phyloP scores from a whole-genome alignment of 2,797 vertebrate species.

The Taenioides sp. region DNA sequence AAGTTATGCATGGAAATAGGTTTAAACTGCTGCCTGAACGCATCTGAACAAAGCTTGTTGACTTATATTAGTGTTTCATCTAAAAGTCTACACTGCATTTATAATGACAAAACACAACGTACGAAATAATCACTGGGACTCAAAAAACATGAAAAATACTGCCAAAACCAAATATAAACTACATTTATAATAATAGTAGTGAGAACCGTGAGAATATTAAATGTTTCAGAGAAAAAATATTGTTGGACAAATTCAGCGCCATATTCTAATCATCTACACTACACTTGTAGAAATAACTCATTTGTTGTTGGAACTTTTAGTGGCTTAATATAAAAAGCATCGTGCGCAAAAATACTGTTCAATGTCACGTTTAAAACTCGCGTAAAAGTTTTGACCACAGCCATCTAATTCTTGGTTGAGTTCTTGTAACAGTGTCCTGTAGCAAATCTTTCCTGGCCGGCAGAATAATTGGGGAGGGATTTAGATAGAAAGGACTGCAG shows the following conservation, averaged over 20 bases:
- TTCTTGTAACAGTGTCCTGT: constrained; percentile 65
- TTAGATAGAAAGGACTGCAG: constrained; percentile 71
- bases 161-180: background rate
- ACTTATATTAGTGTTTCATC: background rate
- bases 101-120: background rate
- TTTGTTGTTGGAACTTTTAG: constrained; percentile 1
- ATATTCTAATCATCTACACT: background rate
- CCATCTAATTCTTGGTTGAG: constrained; percentile 27
- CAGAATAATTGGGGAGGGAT: constrained; percentile 71
- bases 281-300: background rate
- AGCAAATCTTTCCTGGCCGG: constrained; percentile 51
- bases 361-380: background rate
- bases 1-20: constrained; percentile 26
- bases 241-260: background rate
- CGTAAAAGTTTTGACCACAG: background rate
- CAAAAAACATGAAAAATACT: background rate
- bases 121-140: background rate
- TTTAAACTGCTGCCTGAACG: constrained; percentile 21
- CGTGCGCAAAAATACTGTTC: background rate
- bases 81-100: background rate
- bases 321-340: no score
- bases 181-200: background rate
- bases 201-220: background rate
- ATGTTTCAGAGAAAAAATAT: background rate
- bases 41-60: constrained; percentile 5